Conservation (phyloP, 2,888 invertebrate genomes). For the Dendrolimus pini region DNA sequence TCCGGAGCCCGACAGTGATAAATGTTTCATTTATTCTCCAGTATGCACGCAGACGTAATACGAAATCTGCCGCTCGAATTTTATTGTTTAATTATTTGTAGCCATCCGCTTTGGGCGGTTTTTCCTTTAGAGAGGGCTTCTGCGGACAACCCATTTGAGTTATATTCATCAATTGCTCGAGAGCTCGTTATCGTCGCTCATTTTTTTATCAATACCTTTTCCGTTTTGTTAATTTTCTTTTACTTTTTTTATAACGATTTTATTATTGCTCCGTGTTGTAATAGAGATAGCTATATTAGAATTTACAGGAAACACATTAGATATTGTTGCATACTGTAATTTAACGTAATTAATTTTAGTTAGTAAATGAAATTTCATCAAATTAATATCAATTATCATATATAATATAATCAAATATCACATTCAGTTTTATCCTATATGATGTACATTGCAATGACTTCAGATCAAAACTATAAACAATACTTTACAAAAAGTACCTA, state of each 20-base stretch:
- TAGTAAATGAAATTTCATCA: too few relatives aligned
- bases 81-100: conserved; percentile 43
- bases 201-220: not conserved
- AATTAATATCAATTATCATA: too few relatives aligned
- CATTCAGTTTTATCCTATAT: too few relatives aligned
- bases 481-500: too few relatives aligned
- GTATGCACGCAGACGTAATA: conserved; percentile 37
- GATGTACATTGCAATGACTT: too few relatives aligned
- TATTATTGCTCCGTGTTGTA: too few relatives aligned
- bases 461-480: too few relatives aligned
- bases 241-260: not conserved
- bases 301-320: too few relatives aligned
- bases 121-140: not conserved
- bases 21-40: conserved; percentile 64
- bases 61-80: conserved; percentile 43
- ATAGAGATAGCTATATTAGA: too few relatives aligned
- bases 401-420: too few relatives aligned
- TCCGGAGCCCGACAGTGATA: conserved; percentile 60
- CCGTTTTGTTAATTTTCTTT: not conserved
- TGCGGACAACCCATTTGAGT: not conserved
- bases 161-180: not conserved
- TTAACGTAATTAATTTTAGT: too few relatives aligned
- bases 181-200: not conserved
- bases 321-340: too few relatives aligned
- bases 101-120: conserved; percentile 2